Evolutionary conservation across 2,113 vertebrate genomes (phyloP).

Genomic region (Pseudorhombus dupliciocellatus): DNA sequence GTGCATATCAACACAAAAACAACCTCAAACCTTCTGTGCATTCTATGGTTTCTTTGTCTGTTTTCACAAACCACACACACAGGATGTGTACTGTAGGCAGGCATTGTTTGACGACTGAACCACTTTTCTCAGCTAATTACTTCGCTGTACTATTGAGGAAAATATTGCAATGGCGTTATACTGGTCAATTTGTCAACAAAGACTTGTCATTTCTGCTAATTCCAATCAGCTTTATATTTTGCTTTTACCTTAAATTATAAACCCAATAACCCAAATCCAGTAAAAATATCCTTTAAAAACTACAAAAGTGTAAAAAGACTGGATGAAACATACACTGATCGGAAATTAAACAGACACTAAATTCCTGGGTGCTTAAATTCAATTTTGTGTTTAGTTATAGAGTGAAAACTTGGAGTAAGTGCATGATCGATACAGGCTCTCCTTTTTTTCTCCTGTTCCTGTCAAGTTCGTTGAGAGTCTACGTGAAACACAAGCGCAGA

Average conservation of each 20-base stretch:
- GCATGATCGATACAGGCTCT: conserved; percentile 31
- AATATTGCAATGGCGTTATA: conserved; percentile 12
- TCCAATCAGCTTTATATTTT: conserved; percentile 18
- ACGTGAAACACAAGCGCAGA: conserved; percentile 56
- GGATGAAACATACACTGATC: background rate
- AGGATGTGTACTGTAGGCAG: background rate
- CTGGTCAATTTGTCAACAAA: conserved; percentile 1
- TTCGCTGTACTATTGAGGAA: conserved; percentile 2
- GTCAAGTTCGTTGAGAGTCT: conserved; percentile 41
- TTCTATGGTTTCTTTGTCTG: conserved; percentile 5
- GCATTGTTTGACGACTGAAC: background rate
- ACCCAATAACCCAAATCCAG: background rate
- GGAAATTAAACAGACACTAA: background rate
- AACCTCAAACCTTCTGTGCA: conserved; percentile 7
- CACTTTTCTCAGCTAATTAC: conserved; percentile 18
- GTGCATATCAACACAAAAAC: conserved; percentile 15
- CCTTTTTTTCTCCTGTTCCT: conserved; percentile 16
- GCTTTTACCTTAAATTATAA: background rate
- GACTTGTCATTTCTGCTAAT: conserved; percentile 1
- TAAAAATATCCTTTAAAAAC: conserved; percentile 1
- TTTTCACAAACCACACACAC: conserved; percentile 1
- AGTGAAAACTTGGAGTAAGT: conserved; percentile 21
- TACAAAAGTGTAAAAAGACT: background rate
- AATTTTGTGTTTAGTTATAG: conserved; percentile 14
- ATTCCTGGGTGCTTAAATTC: conserved; percentile 7